phyloP scores from a whole-genome alignment of 2,888 invertebrate species.

The Acleris cristana region DNA sequence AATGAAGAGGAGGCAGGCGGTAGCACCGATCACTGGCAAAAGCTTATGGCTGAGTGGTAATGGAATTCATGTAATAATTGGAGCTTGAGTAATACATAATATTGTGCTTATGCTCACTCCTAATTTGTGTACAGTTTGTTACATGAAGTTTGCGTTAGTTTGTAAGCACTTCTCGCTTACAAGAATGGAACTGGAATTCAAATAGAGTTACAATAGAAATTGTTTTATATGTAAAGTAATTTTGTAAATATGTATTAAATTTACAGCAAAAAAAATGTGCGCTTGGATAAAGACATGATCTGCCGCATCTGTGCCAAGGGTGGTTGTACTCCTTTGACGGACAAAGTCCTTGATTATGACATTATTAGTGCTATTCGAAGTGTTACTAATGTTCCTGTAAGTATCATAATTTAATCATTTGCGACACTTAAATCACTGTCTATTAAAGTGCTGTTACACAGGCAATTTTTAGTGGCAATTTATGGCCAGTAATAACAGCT shows the following conservation, averaged over 20 bases:
- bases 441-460: too few species aligned
- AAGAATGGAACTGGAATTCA: too few species aligned
- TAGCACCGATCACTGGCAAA: constrained; percentile 69
- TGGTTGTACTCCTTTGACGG: constrained; percentile 67
- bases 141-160: background rate
- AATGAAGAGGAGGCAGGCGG: constrained; percentile 51
- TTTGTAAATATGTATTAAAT: background rate
- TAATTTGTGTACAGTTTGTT: background rate
- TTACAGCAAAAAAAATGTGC: constrained; percentile 58
- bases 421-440: too few species aligned
- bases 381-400: constrained; percentile 69
- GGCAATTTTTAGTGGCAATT: too few species aligned
- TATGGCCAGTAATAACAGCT: too few species aligned
- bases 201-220: background rate
- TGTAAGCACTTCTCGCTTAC: too few species aligned
- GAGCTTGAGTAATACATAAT: background rate
- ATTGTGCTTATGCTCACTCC: background rate
- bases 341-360: constrained; percentile 66
- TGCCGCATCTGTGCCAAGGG: constrained; percentile 73
- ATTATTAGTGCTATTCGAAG: constrained; percentile 69
- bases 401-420: constrained; percentile 42
- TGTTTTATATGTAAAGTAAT: background rate
- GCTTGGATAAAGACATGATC: constrained; percentile 66
- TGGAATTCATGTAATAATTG: background rate
- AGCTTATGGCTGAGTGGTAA: constrained; percentile 58